Percentiles rank a stretch among this genome's conserved stretches.
These are phyloP conservation scores for Acanthurus tractus DNA, from an alignment of 2,797 vertebrate genomes.

Conservation along the genomic window DNA sequence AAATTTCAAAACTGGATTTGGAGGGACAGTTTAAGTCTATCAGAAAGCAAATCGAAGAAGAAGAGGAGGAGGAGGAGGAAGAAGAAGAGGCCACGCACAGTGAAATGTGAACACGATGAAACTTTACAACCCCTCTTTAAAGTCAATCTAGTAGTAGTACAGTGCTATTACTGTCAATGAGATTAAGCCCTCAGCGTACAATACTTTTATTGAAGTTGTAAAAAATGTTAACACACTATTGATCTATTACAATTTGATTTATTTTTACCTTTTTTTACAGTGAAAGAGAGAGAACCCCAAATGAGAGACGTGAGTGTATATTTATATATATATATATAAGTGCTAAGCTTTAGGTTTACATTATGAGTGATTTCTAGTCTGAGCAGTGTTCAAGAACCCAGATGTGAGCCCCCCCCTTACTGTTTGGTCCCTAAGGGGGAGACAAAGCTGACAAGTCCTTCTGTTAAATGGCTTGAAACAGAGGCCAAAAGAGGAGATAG, in stretches of 20 bases:
- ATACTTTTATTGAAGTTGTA: constrained; percentile 59
- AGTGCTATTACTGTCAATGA: constrained; percentile 65
- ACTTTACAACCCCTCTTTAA: constrained; percentile 50
- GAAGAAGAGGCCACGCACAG: constrained; percentile 54
- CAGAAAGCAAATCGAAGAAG: constrained; percentile 36
- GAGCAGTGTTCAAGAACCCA: constrained; percentile 67
- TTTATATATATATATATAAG: constrained; percentile 44
- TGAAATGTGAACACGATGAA: constrained; percentile 47
- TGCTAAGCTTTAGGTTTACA: constrained; percentile 63
- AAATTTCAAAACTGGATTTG: constrained; percentile 39
- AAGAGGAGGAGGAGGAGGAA: constrained; percentile 46
- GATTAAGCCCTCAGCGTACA: constrained; percentile 58
- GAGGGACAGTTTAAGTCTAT: constrained; percentile 47
- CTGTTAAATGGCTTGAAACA: constrained; percentile 73
- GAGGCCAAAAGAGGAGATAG: constrained; percentile 68
- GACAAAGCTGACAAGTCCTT: constrained; percentile 61
- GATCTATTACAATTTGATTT: constrained; percentile 47
- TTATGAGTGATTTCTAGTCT: constrained; percentile 64
- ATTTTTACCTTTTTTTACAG: constrained; percentile 13
- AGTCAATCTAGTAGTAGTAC: constrained; percentile 45
- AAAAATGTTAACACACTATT: constrained; percentile 61
- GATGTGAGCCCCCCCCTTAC: constrained; percentile 60
- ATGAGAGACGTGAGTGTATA: constrained; percentile 39
- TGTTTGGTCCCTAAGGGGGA: constrained; percentile 76
- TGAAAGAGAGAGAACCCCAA: constrained; percentile 47